Conservation (phyloP, 2,888 invertebrate genomes). For the Uloborus plumipes region DNA sequence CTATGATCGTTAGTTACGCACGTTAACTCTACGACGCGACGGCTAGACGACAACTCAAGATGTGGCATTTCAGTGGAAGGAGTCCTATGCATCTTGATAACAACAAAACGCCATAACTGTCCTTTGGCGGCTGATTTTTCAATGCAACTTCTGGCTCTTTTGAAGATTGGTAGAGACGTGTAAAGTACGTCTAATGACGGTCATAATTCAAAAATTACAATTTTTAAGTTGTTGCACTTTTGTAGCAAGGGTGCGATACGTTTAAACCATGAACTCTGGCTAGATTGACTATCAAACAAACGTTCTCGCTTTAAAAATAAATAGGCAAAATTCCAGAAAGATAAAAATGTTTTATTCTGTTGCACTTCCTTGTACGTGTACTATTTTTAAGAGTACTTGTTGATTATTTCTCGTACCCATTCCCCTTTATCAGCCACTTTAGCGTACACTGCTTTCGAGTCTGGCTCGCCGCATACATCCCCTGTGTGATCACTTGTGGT, state of each 20-base stretch:
- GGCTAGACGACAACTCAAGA: no score
- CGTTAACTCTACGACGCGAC: no score
- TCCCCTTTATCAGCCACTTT: constrained; percentile 29
- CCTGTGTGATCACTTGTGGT: background rate
- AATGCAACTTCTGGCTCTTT: no score
- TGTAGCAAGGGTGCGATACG: background rate
- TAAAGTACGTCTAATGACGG: no score
- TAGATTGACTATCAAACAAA: background rate
- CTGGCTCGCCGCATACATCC: background rate
- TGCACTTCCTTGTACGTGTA: background rate
- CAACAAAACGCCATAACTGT: no score
- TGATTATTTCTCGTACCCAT: constrained; percentile 22
- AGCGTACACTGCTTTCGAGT: constrained; percentile 6
- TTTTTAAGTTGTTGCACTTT: no score
- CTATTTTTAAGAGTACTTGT: constrained; percentile 7
- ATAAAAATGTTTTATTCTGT: background rate
- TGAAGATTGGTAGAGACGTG: no score
- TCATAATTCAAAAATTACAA: no score
- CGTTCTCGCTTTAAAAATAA: background rate
- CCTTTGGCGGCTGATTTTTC: no score
- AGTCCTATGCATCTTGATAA: no score
- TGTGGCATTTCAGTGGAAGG: no score
- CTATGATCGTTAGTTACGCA: no score
- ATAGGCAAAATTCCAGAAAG: background rate
- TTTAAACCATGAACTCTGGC: background rate